Conservation (phyloP, 2,797 vertebrate species). For the Eulemur albifrons region DNA sequence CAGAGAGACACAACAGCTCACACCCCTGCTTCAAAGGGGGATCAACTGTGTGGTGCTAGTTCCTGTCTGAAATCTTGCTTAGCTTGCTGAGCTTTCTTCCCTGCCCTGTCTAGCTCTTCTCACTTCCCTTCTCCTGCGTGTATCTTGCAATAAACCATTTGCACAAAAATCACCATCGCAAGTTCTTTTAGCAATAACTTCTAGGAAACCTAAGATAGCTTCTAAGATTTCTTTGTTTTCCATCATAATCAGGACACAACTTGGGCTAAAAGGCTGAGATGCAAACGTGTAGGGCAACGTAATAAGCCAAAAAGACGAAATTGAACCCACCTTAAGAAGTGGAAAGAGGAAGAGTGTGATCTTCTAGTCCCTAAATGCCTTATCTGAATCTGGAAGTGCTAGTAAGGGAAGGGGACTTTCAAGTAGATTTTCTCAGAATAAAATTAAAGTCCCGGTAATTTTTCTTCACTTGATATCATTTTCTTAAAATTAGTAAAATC, state of each 20-base stretch:
- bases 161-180: background rate
- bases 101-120: background rate
- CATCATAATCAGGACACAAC: background rate
- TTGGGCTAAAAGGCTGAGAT: background rate
- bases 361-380: background rate
- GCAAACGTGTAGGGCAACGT: background rate
- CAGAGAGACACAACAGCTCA: background rate
- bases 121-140: background rate
- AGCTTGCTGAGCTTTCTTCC: background rate
- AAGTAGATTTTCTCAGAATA: background rate
- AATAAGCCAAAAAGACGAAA: background rate
- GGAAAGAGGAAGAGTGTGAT: background rate
- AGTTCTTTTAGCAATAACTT: background rate
- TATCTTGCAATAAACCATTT: background rate
- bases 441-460: background rate
- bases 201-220: background rate
- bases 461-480: background rate
- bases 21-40: background rate
- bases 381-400: background rate
- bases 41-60: background rate
- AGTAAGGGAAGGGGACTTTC: background rate
- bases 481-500: slow-evolving; percentile 35
- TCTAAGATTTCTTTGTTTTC: background rate
- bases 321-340: background rate
- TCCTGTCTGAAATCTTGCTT: background rate